These are phyloP conservation scores for Coendou prehensilis DNA, from an alignment of 2,797 vertebrate genomes.

Conservation along the genomic window DNA sequence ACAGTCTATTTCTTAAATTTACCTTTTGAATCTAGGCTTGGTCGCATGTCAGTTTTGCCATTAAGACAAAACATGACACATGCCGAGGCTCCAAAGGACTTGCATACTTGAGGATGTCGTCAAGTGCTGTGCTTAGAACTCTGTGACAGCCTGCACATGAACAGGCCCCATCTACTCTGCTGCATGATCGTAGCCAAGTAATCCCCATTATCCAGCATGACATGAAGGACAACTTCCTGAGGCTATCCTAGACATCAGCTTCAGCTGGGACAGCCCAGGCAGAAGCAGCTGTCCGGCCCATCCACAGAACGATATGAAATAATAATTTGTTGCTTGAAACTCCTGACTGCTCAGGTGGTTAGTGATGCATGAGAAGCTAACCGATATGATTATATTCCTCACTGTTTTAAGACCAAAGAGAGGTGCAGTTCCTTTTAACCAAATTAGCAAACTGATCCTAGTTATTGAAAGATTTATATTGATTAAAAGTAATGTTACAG, in stretches of 20 bases:
- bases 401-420: neutral
- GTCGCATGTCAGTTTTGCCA: neutral
- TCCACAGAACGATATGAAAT: neutral
- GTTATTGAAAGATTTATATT: conserved; percentile 20
- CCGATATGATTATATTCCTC: neutral
- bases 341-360: neutral
- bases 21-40: neutral
- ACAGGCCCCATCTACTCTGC: neutral
- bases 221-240: neutral
- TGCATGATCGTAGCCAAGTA: neutral
- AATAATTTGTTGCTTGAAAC: conserved; percentile 30
- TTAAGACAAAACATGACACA: neutral
- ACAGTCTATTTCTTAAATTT: neutral
- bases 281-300: neutral
- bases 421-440: neutral
- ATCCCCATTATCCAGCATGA: neutral
- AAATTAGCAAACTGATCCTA: neutral
- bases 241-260: neutral
- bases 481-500: conserved; percentile 20
- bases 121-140: neutral
- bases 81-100: neutral
- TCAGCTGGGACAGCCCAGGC: neutral
- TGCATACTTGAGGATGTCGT: neutral
- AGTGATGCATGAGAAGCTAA: neutral
- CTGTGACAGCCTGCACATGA: neutral